Conservation (phyloP, 2,113 vertebrate genomes). For the Sigmodon hispidus region DNA sequence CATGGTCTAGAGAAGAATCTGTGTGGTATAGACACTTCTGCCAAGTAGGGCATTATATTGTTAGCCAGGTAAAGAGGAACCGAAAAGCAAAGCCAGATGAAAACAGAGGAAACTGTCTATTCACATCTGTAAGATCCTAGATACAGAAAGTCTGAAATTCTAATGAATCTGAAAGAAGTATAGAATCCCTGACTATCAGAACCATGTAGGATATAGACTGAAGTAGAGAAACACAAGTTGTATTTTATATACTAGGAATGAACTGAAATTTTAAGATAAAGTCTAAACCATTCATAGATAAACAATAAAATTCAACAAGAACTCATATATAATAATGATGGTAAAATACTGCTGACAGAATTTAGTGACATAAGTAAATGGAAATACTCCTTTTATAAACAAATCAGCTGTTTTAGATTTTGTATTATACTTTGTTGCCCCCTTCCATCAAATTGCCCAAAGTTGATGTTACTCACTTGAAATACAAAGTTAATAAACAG, state of each 20-base stretch:
- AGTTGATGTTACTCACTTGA: not conserved
- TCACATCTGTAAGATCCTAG: not conserved
- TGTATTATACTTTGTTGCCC: not conserved
- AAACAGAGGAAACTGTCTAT: not conserved
- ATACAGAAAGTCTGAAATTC: not conserved
- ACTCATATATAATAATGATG: not conserved
- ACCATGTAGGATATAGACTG: not conserved
- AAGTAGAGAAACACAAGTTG: not conserved
- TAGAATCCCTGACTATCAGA: not conserved
- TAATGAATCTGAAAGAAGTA: not conserved
- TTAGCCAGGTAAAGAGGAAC: not conserved
- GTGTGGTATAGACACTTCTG: not conserved
- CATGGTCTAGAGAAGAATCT: not conserved
- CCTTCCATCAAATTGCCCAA: not conserved
- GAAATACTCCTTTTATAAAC: not conserved
- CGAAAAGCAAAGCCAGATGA: not conserved
- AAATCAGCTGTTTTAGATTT: not conserved
- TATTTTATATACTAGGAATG: not conserved
- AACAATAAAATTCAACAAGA: not conserved
- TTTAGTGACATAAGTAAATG: not conserved
- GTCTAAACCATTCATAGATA: not conserved
- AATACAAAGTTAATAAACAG: not conserved
- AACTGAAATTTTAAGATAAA: not conserved
- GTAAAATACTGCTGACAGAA: not conserved
- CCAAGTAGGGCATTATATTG: not conserved